These are phyloP conservation scores for Cheirogaleus medius DNA, from an alignment of 2,113 vertebrate species.

Conservation along the genomic window DNA sequence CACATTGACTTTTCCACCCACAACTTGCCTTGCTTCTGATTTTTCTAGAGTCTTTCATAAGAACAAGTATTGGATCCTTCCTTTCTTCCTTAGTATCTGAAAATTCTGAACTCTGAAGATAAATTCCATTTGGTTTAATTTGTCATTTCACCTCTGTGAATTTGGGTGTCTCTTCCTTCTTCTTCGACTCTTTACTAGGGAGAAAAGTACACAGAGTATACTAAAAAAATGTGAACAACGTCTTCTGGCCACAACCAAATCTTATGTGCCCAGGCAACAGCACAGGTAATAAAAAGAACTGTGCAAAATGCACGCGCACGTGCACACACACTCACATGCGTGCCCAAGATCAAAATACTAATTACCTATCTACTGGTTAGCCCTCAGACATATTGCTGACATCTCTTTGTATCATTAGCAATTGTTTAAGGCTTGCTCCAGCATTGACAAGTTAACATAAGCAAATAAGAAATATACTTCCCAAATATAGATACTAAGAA, in stretches of 20 bases:
- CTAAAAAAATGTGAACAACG: not conserved
- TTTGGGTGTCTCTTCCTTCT: constrained; percentile 73
- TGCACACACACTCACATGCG: not conserved
- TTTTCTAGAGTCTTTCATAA: constrained; percentile 78
- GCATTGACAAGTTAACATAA: not conserved
- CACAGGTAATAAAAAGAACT: not conserved
- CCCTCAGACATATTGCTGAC: not conserved
- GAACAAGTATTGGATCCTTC: constrained; percentile 52
- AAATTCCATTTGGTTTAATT: constrained; percentile 73
- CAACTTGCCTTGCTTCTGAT: constrained; percentile 52
- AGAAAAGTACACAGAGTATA: constrained; percentile 65
- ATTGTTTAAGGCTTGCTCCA: not conserved
- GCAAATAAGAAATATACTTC: not conserved
- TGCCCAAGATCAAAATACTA: not conserved
- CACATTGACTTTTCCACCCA: constrained; percentile 77
- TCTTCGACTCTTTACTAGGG: constrained; percentile 70
- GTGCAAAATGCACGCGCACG: not conserved
- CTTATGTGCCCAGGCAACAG: not conserved
- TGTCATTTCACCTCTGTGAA: constrained; percentile 79
- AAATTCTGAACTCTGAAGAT: constrained; percentile 63
- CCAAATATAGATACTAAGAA: not conserved
- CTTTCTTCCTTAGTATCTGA: constrained; percentile 79
- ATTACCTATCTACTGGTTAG: not conserved
- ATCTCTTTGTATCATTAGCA: not conserved
- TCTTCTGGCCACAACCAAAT: not conserved